Conservation (phyloP, 2,888 invertebrate genomes). For the Drosophila robusta region DNA sequence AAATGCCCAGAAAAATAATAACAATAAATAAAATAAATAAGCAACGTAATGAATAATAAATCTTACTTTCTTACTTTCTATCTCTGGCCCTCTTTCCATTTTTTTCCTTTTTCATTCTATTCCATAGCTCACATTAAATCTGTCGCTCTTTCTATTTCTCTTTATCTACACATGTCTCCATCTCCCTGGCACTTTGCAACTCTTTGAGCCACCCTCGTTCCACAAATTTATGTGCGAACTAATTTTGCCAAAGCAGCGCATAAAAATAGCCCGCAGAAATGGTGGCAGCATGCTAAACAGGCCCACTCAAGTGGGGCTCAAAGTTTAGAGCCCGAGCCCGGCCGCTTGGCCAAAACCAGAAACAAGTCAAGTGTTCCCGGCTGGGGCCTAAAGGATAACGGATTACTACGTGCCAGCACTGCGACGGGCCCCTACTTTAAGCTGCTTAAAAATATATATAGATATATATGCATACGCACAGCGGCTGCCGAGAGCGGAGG, state of each 20-base stretch:
- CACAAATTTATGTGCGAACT: constrained; percentile 69
- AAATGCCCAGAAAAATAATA: too few species aligned
- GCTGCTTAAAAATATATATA: constrained; percentile 56
- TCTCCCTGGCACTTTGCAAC: constrained; percentile 10
- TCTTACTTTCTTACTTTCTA: not conserved
- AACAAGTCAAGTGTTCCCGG: constrained; percentile 45
- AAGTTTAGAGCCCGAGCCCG: constrained; percentile 11
- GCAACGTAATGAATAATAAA: too few species aligned
- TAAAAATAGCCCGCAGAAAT: constrained; percentile 57
- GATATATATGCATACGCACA: constrained; percentile 20
- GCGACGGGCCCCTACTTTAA: constrained; percentile 9
- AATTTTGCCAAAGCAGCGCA: constrained; percentile 60
- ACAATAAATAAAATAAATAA: too few species aligned
- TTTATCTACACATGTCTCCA: not conserved
- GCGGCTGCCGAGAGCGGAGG: constrained; percentile 18
- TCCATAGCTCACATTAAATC: too few species aligned
- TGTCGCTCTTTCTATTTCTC: too few species aligned
- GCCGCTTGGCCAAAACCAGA: constrained; percentile 24
- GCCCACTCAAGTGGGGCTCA: constrained; percentile 35
- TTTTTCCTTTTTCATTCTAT: not conserved
- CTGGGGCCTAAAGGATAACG: constrained; percentile 54
- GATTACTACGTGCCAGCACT: constrained; percentile 28
- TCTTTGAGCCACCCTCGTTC: constrained; percentile 32
- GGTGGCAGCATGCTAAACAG: constrained; percentile 35
- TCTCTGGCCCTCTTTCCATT: not conserved